Evolutionary conservation across 2,113 vertebrate species (phyloP).

Genomic region (Sinosuthora webbiana): DNA sequence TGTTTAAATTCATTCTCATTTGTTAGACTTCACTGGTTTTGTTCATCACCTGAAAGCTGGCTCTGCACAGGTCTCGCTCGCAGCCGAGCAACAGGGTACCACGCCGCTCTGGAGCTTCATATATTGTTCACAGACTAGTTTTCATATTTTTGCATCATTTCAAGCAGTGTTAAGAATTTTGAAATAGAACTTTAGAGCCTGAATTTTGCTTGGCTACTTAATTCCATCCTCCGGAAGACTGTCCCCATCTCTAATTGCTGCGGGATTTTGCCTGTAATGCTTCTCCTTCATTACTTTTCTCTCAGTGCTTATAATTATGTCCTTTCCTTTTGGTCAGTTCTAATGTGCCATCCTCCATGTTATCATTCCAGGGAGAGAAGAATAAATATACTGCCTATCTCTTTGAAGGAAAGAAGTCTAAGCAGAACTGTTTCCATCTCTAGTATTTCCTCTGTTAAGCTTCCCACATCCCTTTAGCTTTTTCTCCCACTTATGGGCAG

Average conservation of each 20-base stretch:
- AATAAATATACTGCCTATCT: neutral
- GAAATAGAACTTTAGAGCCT: neutral
- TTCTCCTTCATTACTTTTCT: neutral
- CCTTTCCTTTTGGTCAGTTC: neutral
- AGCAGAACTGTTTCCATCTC: neutral
- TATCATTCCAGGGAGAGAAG: neutral
- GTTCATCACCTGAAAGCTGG: neutral
- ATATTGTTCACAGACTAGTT: neutral
- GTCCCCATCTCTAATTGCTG: neutral
- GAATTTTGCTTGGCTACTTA: neutral
- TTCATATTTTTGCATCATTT: neutral
- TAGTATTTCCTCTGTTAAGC: neutral
- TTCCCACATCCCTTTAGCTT: neutral
- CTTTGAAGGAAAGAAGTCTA: neutral
- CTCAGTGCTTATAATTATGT: neutral
- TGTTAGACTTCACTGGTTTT: neutral
- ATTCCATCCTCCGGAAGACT: neutral
- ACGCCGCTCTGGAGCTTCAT: neutral
- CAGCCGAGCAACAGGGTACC: neutral
- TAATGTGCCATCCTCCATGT: accelerated
- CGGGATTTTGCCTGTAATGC: neutral
- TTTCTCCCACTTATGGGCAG: neutral
- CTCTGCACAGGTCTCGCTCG: neutral
- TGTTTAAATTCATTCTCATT: neutral
- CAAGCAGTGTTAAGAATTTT: neutral